Evolutionary conservation across 2,797 vertebrate genomes (phyloP), one percentile per base, ranked within the genome.

Genomic region (Chaunax sp.): DNA sequence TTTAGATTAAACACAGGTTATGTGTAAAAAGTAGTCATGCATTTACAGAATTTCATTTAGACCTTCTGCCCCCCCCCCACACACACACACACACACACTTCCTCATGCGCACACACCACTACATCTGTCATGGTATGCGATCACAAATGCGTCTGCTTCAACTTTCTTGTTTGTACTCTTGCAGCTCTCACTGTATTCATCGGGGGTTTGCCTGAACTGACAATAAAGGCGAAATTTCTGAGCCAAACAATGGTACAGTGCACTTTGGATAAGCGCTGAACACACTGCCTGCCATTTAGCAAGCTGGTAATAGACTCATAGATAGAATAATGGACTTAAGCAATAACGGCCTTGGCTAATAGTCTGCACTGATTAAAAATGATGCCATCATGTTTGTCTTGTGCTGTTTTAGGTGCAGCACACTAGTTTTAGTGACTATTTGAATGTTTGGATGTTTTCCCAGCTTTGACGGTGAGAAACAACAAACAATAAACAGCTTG

Each of bases 201-300:
- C 87, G 50, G 88, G 90, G 90, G 87, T 88, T 92, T 92, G 84
- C 89, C 90, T 90, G 85, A 87, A 90, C 90, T 90, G 89, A 90
- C 90, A 92, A 90, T 90, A 89, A 90, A 91, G 86, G 87, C 86
- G 88, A 82, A 84, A 77, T 87, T 88, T 90, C 89, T 64, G 89
- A 92, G 89, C 86, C 90, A 90, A 92, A 91, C 90, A 91, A 91
- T 90, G 89, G 89, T 90, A 90, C 89, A 90, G 86, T 91, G 91
- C 91, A 91, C 89, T 92, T 91, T 90, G 89, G 90, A 88, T 91
- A 89, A 91, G 88, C 88, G 67, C 84, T 80, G 75, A 69, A 78
- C 84, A 86, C 83, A 88, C 82, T 69, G 78, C 64, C 85, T 89
- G 85, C 87, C 89, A 89, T 91, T 91, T 90, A 91, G 90, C 80